Base-by-base conservation (phyloP, 2,888 invertebrate genomes). In the Atrina japonica region DNA sequence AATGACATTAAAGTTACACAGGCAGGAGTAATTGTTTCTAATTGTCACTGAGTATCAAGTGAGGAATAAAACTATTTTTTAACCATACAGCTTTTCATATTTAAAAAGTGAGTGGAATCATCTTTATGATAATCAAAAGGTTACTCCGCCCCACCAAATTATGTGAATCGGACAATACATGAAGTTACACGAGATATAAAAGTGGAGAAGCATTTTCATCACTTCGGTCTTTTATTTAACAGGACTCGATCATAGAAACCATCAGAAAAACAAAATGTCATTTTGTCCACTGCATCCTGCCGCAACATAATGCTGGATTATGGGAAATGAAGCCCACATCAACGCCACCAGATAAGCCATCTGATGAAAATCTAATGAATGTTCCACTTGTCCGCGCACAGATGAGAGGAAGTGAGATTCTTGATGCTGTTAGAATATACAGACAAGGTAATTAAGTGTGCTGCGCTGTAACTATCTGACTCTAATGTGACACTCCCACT, bases 181-280 rank as follows among this genome's bases (percentile, higher is more conserved):
- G n/a, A n/a, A n/a, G n/a, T n/a, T n/a, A n/a, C n/a, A n/a, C n/a
- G n/a, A n/a, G n/a, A 41, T 41, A 41, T 9, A 41, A 14, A 9
- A 41, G 41, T 41, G 14, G 41, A 41, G 41, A 41, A 41, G n/a
- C n/a, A n/a, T n/a, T n/a, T n/a, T n/a, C n/a, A n/a, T n/a, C n/a
- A n/a, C n/a, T n/a, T n/a, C 5, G 3, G 5, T 0, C 0, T 53
- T 3, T 50, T 69, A 3, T 11, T 43, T 69, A 75, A 1, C 76
- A 95, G 95, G 98, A 98, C 91, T 96, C 97, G 41, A 93, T 98
- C 6, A 94, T 98, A 70, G 98, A 98, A 90, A 96, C 96, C 1
- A 88, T 98, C 70, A 93, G 97, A 5, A 93, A 97, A 72, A 96
- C 97, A 40, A 94, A 95, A 55, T 91, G 96, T 58, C 95, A 96